These are phyloP conservation scores for Drosophila testacea DNA, from an alignment of 2,888 invertebrate genomes.

Conservation along the genomic window DNA sequence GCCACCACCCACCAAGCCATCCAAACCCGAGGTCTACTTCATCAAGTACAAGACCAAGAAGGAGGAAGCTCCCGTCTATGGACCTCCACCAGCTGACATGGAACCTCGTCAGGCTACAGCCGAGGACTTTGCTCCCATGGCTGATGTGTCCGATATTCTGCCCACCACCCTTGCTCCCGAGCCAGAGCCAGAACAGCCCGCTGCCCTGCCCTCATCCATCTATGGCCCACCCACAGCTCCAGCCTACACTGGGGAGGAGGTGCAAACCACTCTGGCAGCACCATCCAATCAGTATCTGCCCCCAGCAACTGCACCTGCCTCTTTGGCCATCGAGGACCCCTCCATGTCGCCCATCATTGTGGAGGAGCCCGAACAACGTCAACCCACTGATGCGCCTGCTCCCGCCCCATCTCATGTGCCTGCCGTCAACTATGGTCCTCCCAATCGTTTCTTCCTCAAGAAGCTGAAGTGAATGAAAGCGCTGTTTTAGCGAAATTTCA, in stretches of 20 bases:
- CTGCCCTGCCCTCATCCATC: constrained; percentile 53
- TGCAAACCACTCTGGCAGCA: constrained; percentile 65
- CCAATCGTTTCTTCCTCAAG: constrained; percentile 86
- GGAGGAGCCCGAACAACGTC: constrained; percentile 69
- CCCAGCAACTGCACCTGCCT: constrained; percentile 65
- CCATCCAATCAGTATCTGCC: constrained; percentile 77
- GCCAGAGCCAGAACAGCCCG: constrained; percentile 61
- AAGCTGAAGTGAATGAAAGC: constrained; percentile 55
- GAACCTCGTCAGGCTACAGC: constrained; percentile 65
- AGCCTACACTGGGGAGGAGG: constrained; percentile 63
- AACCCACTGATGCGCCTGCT: constrained; percentile 42
- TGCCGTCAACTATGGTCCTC: constrained; percentile 88
- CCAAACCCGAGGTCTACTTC: constrained; percentile 96
- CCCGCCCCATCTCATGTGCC: constrained; percentile 60
- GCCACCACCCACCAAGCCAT: constrained; percentile 91
- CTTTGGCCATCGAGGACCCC: constrained; percentile 56
- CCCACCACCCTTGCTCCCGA: constrained; percentile 67
- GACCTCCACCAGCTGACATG: constrained; percentile 76
- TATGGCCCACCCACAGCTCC: constrained; percentile 68
- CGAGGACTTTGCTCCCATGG: constrained; percentile 52
- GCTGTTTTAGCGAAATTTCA: constrained; percentile 39
- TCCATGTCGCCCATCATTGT: constrained; percentile 76
- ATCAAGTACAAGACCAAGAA: constrained; percentile 86
- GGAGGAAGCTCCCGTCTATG: constrained; percentile 81
- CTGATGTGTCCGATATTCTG: constrained; percentile 62